These are phyloP conservation scores for Hybognathus amarus DNA, from an alignment of 2,797 vertebrate species.

Conservation along the genomic window DNA sequence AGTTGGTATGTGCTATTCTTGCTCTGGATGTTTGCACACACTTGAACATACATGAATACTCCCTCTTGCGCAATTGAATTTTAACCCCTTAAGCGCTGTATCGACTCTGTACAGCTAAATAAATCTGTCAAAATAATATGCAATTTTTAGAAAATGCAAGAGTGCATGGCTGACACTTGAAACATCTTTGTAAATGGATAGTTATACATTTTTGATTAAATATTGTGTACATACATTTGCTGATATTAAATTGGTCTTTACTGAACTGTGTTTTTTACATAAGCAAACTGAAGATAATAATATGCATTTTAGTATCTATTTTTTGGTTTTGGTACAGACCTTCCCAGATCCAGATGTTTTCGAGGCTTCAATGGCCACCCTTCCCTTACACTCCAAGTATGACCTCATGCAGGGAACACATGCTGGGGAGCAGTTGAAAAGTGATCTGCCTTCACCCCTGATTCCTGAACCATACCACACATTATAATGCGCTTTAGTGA, in stretches of 20 bases:
- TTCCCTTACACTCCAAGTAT: not conserved
- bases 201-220: not conserved
- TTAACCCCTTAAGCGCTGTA: not conserved
- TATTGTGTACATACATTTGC: not conserved
- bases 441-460: not conserved
- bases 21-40: constrained; percentile 7
- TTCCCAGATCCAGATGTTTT: constrained; percentile 25
- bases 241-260: not conserved
- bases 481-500: not conserved
- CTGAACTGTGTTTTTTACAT: not conserved
- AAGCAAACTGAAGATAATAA: no score
- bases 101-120: not conserved
- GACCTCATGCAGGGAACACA: constrained; percentile 4
- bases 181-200: not conserved
- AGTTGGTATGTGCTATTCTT: not conserved
- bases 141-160: not conserved
- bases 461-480: not conserved
- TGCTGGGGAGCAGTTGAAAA: not conserved
- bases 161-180: not conserved
- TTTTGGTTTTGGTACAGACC: not conserved
- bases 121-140: not conserved
- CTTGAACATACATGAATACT: not conserved
- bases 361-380: not conserved
- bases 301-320: not conserved
- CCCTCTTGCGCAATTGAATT: not conserved